phyloP scores from a whole-genome alignment of 2,888 invertebrate species.

The Sminthurinus aureus region DNA sequence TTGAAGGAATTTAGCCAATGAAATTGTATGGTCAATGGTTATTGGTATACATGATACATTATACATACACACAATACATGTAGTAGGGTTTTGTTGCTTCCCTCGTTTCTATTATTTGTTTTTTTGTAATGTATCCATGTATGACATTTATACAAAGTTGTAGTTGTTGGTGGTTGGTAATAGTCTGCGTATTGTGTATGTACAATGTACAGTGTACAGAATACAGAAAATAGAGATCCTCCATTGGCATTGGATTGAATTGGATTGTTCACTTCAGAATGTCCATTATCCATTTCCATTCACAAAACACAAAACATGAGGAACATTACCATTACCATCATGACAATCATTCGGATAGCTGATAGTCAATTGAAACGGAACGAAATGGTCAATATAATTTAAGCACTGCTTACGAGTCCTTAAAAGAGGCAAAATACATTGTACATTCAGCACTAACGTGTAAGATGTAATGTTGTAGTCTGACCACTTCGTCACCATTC shows the following conservation, averaged over 20 bases:
- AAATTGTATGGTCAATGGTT: conserved; percentile 25
- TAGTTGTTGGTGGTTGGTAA: no score
- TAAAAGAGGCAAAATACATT: conserved; percentile 35
- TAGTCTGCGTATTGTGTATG: background rate
- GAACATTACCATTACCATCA: background rate
- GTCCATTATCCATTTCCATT: background rate
- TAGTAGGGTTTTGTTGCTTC: background rate
- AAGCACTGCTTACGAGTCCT: conserved; percentile 16
- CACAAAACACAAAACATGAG: background rate
- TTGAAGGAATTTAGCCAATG: conserved; percentile 20
- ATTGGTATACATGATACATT: background rate
- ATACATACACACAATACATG: background rate
- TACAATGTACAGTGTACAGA: background rate
- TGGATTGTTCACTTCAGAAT: background rate
- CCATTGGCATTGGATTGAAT: background rate
- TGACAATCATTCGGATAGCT: background rate
- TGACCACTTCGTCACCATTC: conserved; percentile 43
- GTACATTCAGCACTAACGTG: no score
- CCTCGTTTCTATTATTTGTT: background rate
- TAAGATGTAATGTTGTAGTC: conserved; percentile 45
- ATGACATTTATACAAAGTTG: background rate
- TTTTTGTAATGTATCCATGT: background rate
- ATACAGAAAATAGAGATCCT: background rate
- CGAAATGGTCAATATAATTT: conserved; percentile 16
- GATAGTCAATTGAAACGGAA: conserved; percentile 37